phyloP scores from a whole-genome alignment of 2,797 vertebrate species.

The Betta splendens region DNA sequence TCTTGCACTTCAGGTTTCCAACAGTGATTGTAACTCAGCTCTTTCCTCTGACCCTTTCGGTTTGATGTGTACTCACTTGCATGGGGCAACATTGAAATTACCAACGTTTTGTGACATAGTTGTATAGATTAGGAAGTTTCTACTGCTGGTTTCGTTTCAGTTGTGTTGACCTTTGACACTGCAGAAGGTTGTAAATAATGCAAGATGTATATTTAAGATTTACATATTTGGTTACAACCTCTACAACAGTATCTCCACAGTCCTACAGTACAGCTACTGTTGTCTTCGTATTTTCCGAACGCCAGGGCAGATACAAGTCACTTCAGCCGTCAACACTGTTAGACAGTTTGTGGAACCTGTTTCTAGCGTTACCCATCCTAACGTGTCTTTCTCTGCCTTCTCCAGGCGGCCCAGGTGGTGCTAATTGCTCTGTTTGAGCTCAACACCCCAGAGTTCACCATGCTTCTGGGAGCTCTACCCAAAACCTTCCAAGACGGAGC shows the following conservation, averaged over 20 bases:
- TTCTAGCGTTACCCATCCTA: conserved; percentile 17
- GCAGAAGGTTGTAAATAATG: too few relatives aligned
- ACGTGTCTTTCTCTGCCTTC: conserved; percentile 16
- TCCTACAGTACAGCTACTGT: not conserved
- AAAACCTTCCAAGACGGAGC: conserved; percentile 99
- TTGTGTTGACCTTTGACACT: not conserved
- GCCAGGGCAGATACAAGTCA: not conserved
- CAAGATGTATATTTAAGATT: not conserved
- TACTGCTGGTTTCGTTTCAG: conserved; percentile 40
- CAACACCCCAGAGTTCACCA: conserved; percentile 98
- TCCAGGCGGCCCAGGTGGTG: conserved; percentile 94
- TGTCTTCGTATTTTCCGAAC: not conserved
- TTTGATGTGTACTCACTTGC: conserved; percentile 51
- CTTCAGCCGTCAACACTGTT: not conserved
- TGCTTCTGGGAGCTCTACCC: conserved; percentile 97
- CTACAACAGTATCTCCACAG: not conserved
- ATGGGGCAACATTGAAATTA: conserved; percentile 38
- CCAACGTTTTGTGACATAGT: not conserved
- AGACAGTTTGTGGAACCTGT: conserved; percentile 25
- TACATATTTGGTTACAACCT: not conserved
- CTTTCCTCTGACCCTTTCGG: not conserved
- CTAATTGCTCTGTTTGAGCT: conserved; percentile 96
- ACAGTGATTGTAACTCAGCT: not conserved
- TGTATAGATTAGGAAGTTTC: conserved; percentile 3
- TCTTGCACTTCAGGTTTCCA: not conserved